These are phyloP conservation scores for Euproctis similis DNA, from an alignment of 2,888 invertebrate species.

Conservation along the genomic window DNA sequence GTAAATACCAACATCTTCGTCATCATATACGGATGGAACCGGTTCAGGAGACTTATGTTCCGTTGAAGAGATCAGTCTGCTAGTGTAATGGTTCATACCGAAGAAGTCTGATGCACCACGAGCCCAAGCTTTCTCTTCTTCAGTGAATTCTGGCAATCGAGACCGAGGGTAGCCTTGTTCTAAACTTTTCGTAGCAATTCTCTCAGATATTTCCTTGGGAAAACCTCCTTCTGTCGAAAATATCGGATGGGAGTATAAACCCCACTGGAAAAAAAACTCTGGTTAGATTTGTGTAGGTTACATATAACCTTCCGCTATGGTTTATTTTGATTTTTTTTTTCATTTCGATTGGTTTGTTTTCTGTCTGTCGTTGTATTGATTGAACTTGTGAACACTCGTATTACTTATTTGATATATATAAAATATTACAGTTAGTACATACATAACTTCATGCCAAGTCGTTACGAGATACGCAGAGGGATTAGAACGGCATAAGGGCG, in stretches of 20 bases:
- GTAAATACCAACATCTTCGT: constrained; percentile 25
- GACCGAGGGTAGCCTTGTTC: constrained; percentile 52
- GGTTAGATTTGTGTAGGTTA: too few relatives aligned
- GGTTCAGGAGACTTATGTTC: constrained; percentile 18
- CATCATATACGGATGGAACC: constrained; percentile 36
- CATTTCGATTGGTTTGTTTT: too few relatives aligned
- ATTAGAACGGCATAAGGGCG: too few relatives aligned
- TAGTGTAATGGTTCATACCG: constrained; percentile 81
- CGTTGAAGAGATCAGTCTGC: constrained; percentile 33
- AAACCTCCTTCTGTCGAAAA: constrained; percentile 69
- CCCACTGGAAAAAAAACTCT: constrained; percentile 45
- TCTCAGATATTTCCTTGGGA: constrained; percentile 59
- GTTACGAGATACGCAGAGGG: too few relatives aligned
- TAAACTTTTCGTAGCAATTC: constrained; percentile 54
- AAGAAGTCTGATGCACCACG: constrained; percentile 48
- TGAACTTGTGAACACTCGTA: too few relatives aligned
- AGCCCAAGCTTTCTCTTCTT: constrained; percentile 40
- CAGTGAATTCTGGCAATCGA: constrained; percentile 54
- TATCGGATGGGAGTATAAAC: constrained; percentile 65
- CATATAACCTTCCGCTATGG: too few relatives aligned
- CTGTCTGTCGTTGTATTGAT: too few relatives aligned
- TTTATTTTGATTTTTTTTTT: too few relatives aligned
- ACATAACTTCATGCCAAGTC: too few relatives aligned
- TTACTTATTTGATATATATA: too few relatives aligned
- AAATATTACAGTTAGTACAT: too few relatives aligned